Percentiles rank a stretch among this genome's conserved stretches.
Conservation (phyloP, 2,888 invertebrate species). For the Iphiclides podalirius region DNA sequence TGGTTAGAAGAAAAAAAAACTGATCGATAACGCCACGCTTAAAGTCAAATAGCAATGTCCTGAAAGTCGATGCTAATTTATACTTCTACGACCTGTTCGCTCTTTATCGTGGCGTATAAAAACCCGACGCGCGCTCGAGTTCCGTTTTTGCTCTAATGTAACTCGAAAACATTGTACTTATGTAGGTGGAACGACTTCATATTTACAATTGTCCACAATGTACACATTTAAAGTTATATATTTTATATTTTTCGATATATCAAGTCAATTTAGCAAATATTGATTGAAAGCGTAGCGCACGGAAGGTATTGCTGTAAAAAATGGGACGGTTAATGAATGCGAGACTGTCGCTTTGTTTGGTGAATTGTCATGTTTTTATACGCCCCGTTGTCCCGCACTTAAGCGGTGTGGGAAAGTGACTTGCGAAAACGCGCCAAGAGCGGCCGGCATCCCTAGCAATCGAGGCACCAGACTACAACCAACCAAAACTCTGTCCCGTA, state of each 20-base stretch:
- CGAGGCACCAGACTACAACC: too few relatives aligned
- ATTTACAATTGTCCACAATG: too few relatives aligned
- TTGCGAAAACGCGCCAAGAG: slow-evolving; percentile 40
- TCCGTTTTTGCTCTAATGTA: not conserved
- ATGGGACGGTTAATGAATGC: slow-evolving; percentile 12
- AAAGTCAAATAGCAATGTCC: slow-evolving; percentile 23
- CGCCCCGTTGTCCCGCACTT: slow-evolving; percentile 31
- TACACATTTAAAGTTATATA: too few relatives aligned
- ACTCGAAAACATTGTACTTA: not conserved
- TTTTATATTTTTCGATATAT: too few relatives aligned
- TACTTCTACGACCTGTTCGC: slow-evolving; percentile 26
- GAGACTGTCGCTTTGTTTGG: slow-evolving; percentile 15
- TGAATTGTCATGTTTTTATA: slow-evolving; percentile 34
- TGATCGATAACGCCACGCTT: too few relatives aligned
- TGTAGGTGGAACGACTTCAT: too few relatives aligned
- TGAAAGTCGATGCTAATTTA: slow-evolving; percentile 30
- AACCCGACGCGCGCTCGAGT: not conserved
- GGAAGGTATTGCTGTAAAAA: too few relatives aligned
- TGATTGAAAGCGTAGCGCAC: too few relatives aligned
- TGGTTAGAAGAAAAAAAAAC: too few relatives aligned
- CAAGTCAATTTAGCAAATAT: too few relatives aligned
- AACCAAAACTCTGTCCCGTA: too few relatives aligned
- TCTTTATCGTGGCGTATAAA: slow-evolving; percentile 14
- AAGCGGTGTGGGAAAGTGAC: slow-evolving; percentile 54
- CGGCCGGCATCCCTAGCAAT: slow-evolving; percentile 14